phyloP scores from a whole-genome alignment of 1,140 invertebrate genomes.

The Camponotus pennsylvanicus region DNA sequence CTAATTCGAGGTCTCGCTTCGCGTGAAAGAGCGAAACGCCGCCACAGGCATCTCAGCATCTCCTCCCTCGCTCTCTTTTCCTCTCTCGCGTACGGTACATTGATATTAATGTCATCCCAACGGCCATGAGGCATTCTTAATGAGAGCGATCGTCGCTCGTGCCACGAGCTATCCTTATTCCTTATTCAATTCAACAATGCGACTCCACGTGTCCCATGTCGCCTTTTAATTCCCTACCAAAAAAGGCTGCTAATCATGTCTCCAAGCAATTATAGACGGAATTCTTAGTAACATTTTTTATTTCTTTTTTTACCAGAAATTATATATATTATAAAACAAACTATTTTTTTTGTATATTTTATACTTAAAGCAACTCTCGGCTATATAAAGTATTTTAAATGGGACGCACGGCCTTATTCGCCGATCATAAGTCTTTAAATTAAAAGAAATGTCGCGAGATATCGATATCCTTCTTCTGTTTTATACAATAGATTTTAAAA shows the following conservation, averaged over 20 bases:
- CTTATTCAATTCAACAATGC: constrained; percentile 72
- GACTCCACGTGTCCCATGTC: constrained; percentile 19
- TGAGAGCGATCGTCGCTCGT: constrained; percentile 67
- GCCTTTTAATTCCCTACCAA: constrained; percentile 15
- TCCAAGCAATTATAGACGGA: not conserved
- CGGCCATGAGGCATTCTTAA: constrained; percentile 63
- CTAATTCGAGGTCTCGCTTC: constrained; percentile 23
- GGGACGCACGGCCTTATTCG: too few relatives aligned
- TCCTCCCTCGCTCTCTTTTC: constrained; percentile 1
- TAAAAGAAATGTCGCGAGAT: too few relatives aligned
- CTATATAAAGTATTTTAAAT: not conserved
- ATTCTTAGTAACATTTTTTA: not conserved
- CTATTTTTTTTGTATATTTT: not conserved
- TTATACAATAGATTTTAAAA: too few relatives aligned
- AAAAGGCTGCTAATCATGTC: constrained; percentile 20
- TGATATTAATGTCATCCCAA: constrained; percentile 74
- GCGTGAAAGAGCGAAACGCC: constrained; percentile 19
- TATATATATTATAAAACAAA: not conserved
- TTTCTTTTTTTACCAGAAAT: not conserved
- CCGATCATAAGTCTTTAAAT: too few relatives aligned
- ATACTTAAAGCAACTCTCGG: not conserved
- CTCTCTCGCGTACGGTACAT: constrained; percentile 52
- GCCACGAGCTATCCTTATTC: constrained; percentile 67
- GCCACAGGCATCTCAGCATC: constrained; percentile 14
- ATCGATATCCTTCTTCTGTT: too few relatives aligned